Conservation (phyloP, 2,113 vertebrate genomes). For the Spermophilus dauricus region DNA sequence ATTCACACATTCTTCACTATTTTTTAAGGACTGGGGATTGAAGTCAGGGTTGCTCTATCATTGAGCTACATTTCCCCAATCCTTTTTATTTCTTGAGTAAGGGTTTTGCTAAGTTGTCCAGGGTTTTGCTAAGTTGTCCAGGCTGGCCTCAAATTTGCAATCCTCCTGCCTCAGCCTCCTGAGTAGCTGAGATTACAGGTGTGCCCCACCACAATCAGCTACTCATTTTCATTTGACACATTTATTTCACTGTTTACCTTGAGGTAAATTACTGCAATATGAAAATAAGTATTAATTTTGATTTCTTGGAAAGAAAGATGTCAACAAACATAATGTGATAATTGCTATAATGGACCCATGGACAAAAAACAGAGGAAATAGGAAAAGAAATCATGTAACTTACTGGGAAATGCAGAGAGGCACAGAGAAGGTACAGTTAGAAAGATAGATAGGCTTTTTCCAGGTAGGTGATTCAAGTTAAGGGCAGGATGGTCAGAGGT, state of each 20-base stretch:
- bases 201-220: too few species aligned
- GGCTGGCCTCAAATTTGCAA: too few species aligned
- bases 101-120: too few species aligned
- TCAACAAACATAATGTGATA: background rate
- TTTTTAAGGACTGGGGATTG: too few species aligned
- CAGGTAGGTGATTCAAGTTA: background rate
- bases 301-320: constrained; percentile 32
- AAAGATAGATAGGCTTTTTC: background rate
- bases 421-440: background rate
- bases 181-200: too few species aligned
- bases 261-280: background rate
- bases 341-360: background rate
- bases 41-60: too few species aligned
- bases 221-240: background rate
- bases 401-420: background rate
- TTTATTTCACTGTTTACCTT: background rate
- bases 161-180: too few species aligned
- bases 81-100: too few species aligned
- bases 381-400: background rate
- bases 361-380: background rate
- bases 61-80: too few species aligned
- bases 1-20: background rate
- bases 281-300: background rate
- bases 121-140: too few species aligned
- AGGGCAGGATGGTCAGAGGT: background rate